Evolutionary conservation across 2,797 vertebrate species (phyloP), one percentile per base, ranked within the genome.

Genomic region (Urocyon cinereoargenteus): DNA sequence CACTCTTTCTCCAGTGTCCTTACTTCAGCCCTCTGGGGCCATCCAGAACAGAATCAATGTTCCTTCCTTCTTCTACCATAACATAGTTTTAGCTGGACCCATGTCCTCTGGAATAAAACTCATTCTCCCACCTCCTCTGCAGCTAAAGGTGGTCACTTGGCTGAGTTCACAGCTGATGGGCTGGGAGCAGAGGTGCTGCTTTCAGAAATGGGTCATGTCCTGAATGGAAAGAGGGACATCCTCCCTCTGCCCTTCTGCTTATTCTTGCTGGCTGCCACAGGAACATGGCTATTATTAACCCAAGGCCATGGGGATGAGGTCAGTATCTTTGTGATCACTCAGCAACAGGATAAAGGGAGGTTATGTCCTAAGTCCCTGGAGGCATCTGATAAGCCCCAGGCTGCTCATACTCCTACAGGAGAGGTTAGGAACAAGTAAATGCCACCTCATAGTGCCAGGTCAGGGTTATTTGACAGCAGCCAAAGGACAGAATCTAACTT

Each of bases 21-120:
- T 5, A 36, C 3, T 24, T 4, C 3, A 2, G 19, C 28, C 36
- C 11, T 9, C 6, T 2, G 24, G 18, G n/a, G 8, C 10, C 31
- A 31, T n/a, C 53, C 18, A 1, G 18, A 24, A 8, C 0, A 6
- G 24, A 0, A 0, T 21, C 49, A 14, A 51, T 2, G 18, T 28
- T 11, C 19, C 49, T 40, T 77, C 22, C 45, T 77, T n/a, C 16
- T 1, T 10, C 68, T 22, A 4, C 22, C 0, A 9, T 8, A 22
- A 3, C 3, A 5, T 7, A 1, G 13, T 1, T 61, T 34, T 10
- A 16, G n/a, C 40, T 0, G 28, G 26, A 9, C 36, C 28, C 28
- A 3, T 0, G 28, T 11, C 8, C 22, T 49, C 70, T 18, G 15
- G 26, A 62, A 64, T 0, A 22, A 53, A 36, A 31, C 45, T 15